These are phyloP conservation scores for Helicoverpa assulta DNA, from an alignment of 2,888 invertebrate species.

Conservation along the genomic window DNA sequence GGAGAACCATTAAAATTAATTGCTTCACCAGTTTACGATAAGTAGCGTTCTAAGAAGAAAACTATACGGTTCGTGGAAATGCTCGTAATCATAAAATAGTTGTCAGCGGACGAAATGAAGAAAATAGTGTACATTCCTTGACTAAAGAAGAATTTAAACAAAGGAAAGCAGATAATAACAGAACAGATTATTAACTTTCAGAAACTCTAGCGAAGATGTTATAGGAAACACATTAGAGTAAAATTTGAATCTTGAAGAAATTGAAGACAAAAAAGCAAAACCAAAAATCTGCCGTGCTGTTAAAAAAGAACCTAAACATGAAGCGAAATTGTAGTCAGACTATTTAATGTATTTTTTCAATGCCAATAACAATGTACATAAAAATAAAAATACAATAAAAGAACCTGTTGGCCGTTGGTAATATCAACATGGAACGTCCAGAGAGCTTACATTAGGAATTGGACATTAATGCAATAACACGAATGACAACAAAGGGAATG, in stretches of 20 bases:
- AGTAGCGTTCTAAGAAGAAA: not conserved
- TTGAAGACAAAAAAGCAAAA: not conserved
- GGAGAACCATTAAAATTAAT: conserved; percentile 2
- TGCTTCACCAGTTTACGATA: not conserved
- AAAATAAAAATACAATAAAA: conserved; percentile 15
- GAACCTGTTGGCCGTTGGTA: conserved; percentile 38
- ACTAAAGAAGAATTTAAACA: not conserved
- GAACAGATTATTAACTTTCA: too few species aligned
- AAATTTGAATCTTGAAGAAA: not conserved
- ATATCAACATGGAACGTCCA: conserved; percentile 19
- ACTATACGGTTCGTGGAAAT: not conserved
- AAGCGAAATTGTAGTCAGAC: not conserved
- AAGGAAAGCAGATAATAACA: not conserved
- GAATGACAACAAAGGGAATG: conserved; percentile 56
- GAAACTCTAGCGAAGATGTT: not conserved
- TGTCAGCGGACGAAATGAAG: not conserved
- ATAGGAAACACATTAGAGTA: not conserved
- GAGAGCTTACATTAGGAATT: conserved; percentile 37
- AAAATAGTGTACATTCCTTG: too few species aligned
- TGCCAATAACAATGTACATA: conserved; percentile 33
- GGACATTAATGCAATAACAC: conserved; percentile 60
- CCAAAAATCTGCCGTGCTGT: not conserved
- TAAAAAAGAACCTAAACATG: not conserved
- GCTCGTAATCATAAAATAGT: not conserved
- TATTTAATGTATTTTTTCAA: conserved; percentile 12